Percentiles rank a stretch among this genome's conserved stretches.
phyloP scores from a whole-genome alignment of 2,888 invertebrate species.

The Xestia rhomboidea region DNA sequence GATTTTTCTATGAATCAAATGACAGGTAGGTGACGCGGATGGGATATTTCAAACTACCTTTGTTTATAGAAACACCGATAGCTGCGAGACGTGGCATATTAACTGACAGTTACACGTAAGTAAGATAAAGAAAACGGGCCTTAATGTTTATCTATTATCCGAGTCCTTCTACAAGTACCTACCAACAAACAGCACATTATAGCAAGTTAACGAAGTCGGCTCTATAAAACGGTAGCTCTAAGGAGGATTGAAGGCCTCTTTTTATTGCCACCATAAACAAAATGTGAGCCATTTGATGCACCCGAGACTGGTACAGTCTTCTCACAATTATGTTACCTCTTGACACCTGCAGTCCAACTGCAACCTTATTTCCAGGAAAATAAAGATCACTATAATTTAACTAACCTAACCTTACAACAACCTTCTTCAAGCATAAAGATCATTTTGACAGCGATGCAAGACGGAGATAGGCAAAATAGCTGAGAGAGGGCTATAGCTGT shows the following conservation, averaged over 20 bases:
- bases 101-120: too few species aligned
- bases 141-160: slow-evolving; percentile 6
- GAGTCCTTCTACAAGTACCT: slow-evolving; percentile 28
- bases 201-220: slow-evolving; percentile 52
- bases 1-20: too few species aligned
- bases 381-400: background rate
- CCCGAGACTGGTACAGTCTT: slow-evolving; percentile 26
- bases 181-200: slow-evolving; percentile 43
- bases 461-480: background rate
- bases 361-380: background rate
- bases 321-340: background rate
- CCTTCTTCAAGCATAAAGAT: background rate
- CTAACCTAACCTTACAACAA: background rate
- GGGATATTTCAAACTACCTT: too few species aligned
- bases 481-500: background rate
- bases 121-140: background rate
- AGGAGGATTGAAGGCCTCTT: slow-evolving; percentile 52
- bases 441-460: background rate
- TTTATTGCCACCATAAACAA: slow-evolving; percentile 69
- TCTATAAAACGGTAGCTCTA: slow-evolving; percentile 53
- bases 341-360: background rate
- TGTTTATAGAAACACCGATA: too few species aligned
- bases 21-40: too few species aligned
- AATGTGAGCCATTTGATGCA: slow-evolving; percentile 65
- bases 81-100: too few species aligned